These are phyloP conservation scores for Euura saliciscinereae DNA, from an alignment of 1,140 invertebrate genomes.

Conservation along the genomic window DNA sequence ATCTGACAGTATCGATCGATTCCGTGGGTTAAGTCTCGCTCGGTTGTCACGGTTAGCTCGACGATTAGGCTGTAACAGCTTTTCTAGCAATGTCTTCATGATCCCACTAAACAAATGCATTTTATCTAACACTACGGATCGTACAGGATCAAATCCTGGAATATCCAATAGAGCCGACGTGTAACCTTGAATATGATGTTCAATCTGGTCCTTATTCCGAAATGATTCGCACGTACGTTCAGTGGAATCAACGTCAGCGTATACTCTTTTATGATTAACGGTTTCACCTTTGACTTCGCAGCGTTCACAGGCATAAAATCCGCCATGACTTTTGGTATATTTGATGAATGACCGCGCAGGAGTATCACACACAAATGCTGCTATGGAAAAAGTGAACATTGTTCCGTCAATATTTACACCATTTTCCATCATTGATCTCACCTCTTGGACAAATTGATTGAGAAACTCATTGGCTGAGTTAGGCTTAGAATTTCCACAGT, in stretches of 20 bases:
- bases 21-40: slow-evolving; percentile 9
- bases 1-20: slow-evolving; percentile 14
- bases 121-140: slow-evolving; percentile 22
- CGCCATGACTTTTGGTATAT: slow-evolving; percentile 26
- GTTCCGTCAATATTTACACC: slow-evolving; percentile 15
- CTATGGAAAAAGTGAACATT: slow-evolving; percentile 22
- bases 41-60: neutral
- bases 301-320: slow-evolving; percentile 34
- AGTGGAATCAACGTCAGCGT: slow-evolving; percentile 10
- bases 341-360: slow-evolving; percentile 30
- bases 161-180: slow-evolving; percentile 24
- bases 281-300: slow-evolving; percentile 24
- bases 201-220: slow-evolving; percentile 17
- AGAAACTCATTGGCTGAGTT: slow-evolving; percentile 21
- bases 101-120: slow-evolving; percentile 32
- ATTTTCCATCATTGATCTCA: slow-evolving; percentile 24
- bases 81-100: slow-evolving; percentile 25
- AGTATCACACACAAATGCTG: slow-evolving; percentile 28
- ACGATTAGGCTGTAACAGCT: slow-evolving; percentile 14
- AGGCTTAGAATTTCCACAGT: slow-evolving; percentile 28
- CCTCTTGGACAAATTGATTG: slow-evolving; percentile 26
- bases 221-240: slow-evolving; percentile 26
- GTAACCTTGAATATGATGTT: slow-evolving; percentile 27
- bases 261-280: slow-evolving; percentile 21
- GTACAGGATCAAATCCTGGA: slow-evolving; percentile 22